Base-by-base conservation (phyloP, 1,140 invertebrate species). In the Diorhabda carinulata region DNA sequence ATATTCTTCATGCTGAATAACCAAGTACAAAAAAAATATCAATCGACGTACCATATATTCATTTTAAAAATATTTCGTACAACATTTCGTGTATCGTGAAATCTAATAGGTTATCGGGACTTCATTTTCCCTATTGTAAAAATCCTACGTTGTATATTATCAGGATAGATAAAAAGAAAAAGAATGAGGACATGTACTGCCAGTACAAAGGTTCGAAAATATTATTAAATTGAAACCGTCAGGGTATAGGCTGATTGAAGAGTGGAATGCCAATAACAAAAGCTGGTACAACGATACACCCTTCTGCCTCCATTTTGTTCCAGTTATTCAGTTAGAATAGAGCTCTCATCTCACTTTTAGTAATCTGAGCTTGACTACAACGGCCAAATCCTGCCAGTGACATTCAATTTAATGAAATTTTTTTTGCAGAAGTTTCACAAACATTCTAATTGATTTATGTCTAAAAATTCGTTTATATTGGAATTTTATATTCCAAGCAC, bases 201-300 rank as follows among this genome's bases (percentile, higher is more conserved):
- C 61, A 62, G 41, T 62, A 62, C 61, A 62, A 62, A 62, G 47
- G 64, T 42, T 40, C 56, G 64, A 43, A 47, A 43, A 40, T 40
- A 52, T 65, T 65, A 65, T 65, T 65, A 43, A 56, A 57, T 10
- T 43, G 64, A 8, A 41, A 10, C 44, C 52, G 57, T 65, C 56
- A 65, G 25, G 42, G 52, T 43, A 65, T 41, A 41, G 64, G 10
- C 64, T 65, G 64, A 65, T 65, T 65, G 64, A 65, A 65, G 57
- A 65, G 52, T 65, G 64, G 64, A 65, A 65, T 65, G 64, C 64
- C 64, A 65, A 58, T 65, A 65, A 65, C 64, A 65, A 65, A 62
- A 65, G 64, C 45, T 10, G 41, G 64, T 57, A 25, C 56, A 57
- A 57, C 47, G 64, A 65, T 57, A 56, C 44, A 40, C 40, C 41